Base-by-base conservation (phyloP, 2,888 invertebrate species). In the Tortrix viridana region DNA sequence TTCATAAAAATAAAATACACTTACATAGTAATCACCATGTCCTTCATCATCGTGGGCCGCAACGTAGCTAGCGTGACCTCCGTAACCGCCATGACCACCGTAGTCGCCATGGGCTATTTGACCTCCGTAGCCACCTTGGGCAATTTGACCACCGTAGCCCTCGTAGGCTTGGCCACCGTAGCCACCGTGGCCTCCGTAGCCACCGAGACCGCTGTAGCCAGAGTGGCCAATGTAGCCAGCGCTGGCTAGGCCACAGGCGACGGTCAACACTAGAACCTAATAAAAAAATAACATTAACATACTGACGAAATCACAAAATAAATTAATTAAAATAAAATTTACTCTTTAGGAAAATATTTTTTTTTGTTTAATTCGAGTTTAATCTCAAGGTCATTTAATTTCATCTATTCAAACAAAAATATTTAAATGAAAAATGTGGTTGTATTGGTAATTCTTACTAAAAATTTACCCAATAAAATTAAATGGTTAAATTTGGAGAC, bases 21-120 rank as follows among this genome's bases (percentile, higher is more conserved):
- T 83, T 73, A 92, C 92, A 71, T 89, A 84, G 71, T 92, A 89
- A 66, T 89, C 91, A 3, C 78, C 84, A 66, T 88, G 86, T 12
- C 76, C 72, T 47, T 79, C 73, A 12, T 74, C 79, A 53, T 66
- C 73, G 48, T 64, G 67, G 48, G 26, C 60, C 0, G 26, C 68
- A 12, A 44, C 61, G 20, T 61, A 56, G n/a, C 63, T 67, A 4
- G 57, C 70, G 3, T 32, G 32, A 32, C 65, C 74, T 0, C 70
- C 74, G 44, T 72, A 49, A 3, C 72, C 74, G 4, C 68, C 71
- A 20, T 71, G 65, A 1, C 70, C 65, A 12, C 68, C 68, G 19
- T 61, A 43, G 5, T 65, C 74, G 0, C 70, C 74, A 41, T 72
- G 52, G 4, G 71, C 74, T 4, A 68, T 70, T 22, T 71, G 65